Percentiles rank a stretch among this genome's conserved stretches.
phyloP scores from a whole-genome alignment of 2,888 invertebrate species.

The Drosophila putrida region DNA sequence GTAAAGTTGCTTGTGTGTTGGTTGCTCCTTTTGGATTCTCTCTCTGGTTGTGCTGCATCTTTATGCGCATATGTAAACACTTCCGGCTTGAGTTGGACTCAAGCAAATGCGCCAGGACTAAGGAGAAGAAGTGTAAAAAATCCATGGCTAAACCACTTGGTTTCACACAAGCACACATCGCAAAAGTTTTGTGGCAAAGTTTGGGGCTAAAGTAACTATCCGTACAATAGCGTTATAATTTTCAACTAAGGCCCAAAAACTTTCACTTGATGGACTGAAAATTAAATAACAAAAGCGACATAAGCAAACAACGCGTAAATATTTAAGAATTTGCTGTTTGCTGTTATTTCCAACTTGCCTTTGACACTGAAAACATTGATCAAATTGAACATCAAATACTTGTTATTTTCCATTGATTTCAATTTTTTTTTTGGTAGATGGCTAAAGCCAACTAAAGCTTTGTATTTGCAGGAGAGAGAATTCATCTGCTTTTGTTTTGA shows the following conservation, averaged over 20 bases:
- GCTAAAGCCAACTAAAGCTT: constrained; percentile 34
- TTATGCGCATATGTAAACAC: constrained; percentile 81
- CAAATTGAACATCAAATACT: not conserved
- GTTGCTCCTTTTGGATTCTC: not conserved
- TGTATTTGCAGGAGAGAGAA: constrained; percentile 1
- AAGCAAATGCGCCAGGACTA: constrained; percentile 26
- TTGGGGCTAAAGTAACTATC: constrained; percentile 29
- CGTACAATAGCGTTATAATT: constrained; percentile 69
- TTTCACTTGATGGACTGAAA: constrained; percentile 52
- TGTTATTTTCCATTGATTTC: not conserved
- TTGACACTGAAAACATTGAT: constrained; percentile 27
- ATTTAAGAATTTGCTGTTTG: not conserved
- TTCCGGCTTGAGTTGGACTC: constrained; percentile 60
- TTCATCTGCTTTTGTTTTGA: constrained; percentile 32
- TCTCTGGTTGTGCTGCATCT: constrained; percentile 55
- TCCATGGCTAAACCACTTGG: constrained; percentile 54
- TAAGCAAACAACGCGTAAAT: not conserved
- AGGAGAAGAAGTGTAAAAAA: constrained; percentile 48
- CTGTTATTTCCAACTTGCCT: not conserved
- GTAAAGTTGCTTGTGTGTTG: constrained; percentile 34
- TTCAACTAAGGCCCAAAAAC: constrained; percentile 56
- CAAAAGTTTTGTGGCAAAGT: constrained; percentile 55
- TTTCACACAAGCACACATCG: constrained; percentile 29
- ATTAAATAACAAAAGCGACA: constrained; percentile 35
- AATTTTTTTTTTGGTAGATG: constrained; percentile 6